phyloP scores from a whole-genome alignment of 2,113 vertebrate species.

The Talpa occidentalis region DNA sequence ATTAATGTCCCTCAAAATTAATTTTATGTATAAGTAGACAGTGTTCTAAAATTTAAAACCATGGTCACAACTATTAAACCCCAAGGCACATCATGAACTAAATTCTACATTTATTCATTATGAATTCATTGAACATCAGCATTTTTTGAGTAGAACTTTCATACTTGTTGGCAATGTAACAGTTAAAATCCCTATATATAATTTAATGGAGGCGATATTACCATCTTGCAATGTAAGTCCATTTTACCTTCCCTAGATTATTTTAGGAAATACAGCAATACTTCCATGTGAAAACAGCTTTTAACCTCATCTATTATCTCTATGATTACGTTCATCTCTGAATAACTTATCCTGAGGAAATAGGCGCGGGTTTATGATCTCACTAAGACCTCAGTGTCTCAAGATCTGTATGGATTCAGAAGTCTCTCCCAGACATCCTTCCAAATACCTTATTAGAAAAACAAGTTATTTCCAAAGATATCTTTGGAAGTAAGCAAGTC shows the following conservation, averaged over 20 bases:
- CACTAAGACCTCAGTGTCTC: neutral
- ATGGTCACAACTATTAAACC: neutral
- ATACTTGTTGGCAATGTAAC: neutral
- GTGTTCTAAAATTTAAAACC: conserved; percentile 1
- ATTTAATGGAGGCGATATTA: neutral
- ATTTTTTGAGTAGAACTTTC: neutral
- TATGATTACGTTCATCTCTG: neutral
- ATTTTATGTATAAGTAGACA: neutral
- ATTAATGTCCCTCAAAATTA: neutral
- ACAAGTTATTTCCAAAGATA: neutral
- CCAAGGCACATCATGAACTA: neutral
- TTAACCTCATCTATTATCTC: neutral
- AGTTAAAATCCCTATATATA: neutral
- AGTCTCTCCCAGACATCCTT: neutral
- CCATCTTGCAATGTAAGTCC: neutral
- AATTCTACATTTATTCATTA: neutral
- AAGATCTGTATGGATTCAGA: neutral
- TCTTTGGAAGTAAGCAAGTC: conserved; percentile 9
- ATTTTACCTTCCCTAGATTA: neutral
- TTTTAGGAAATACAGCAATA: conserved; percentile 31
- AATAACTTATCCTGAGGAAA: neutral
- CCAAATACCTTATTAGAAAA: conserved; percentile 9
- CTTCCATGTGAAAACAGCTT: neutral
- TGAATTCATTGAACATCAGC: neutral
- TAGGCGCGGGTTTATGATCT: neutral